Percentiles rank a stretch among this genome's conserved stretches.
phyloP scores from a whole-genome alignment of 64 coral and sea anemone species.

The Pocillopora verrucosa region DNA sequence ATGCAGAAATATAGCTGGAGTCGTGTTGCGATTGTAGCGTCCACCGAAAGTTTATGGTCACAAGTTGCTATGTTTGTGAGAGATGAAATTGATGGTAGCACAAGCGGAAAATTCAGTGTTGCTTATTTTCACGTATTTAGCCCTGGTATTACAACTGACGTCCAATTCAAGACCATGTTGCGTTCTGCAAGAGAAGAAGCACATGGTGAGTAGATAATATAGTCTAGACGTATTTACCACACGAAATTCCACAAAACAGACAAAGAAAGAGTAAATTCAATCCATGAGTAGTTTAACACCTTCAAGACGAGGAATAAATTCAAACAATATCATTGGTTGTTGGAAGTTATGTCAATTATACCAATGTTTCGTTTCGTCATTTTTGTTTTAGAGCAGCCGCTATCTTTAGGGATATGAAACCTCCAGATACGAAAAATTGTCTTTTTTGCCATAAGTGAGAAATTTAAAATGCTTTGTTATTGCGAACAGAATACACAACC shows the following conservation, averaged over 20 bases:
- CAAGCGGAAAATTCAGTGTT: constrained; percentile 22
- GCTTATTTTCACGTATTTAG: constrained; percentile 81
- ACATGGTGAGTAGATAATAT: constrained; percentile 51
- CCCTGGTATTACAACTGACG: constrained; percentile 51
- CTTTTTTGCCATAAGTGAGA: too few species aligned
- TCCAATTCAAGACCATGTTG: constrained; percentile 50
- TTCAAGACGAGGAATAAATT: background rate
- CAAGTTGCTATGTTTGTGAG: constrained; percentile 71
- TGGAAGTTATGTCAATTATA: background rate
- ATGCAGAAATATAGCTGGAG: constrained; percentile 65
- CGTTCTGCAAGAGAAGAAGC: constrained; percentile 58
- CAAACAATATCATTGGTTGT: background rate
- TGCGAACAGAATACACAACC: background rate
- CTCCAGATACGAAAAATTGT: too few species aligned
- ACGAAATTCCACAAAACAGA: background rate
- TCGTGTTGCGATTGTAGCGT: constrained; percentile 69
- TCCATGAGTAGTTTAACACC: background rate
- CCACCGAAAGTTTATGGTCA: constrained; percentile 70
- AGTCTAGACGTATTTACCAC: background rate
- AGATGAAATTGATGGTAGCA: constrained; percentile 30
- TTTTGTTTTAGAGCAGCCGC: too few species aligned
- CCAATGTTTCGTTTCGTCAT: background rate
- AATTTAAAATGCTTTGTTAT: too few species aligned
- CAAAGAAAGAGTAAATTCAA: background rate
- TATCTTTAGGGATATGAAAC: too few species aligned